These are phyloP conservation scores for Calephelis perditalis DNA, from an alignment of 2,888 invertebrate genomes.

Conservation along the genomic window DNA sequence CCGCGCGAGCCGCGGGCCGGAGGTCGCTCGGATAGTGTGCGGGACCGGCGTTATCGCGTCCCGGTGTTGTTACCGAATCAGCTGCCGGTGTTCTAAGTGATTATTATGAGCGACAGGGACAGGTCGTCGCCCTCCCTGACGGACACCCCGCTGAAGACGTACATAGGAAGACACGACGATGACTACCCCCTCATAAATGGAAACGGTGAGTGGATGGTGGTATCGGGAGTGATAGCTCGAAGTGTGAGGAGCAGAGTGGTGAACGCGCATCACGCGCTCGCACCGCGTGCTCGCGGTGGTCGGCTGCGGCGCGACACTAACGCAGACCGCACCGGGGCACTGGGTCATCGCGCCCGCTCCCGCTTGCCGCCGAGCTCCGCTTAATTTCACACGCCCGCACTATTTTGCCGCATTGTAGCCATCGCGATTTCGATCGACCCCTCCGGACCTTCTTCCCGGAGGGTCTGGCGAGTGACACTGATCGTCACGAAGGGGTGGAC, in stretches of 20 bases:
- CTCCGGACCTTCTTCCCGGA: conserved; percentile 26
- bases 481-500: conserved; percentile 8
- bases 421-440: conserved; percentile 62
- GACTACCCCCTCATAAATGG: conserved; percentile 88
- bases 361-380: conserved; percentile 27
- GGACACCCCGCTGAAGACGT: conserved; percentile 92
- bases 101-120: conserved; percentile 94
- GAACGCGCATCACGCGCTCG: conserved; percentile 39
- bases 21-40: conserved; percentile 69
- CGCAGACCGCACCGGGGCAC: conserved; percentile 25
- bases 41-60: conserved; percentile 64
- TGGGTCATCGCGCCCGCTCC: conserved; percentile 38
- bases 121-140: conserved; percentile 92
- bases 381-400: conserved; percentile 26
- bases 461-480: conserved; percentile 2
- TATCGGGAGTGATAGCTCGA: conserved; percentile 35
- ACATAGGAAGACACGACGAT: conserved; percentile 90
- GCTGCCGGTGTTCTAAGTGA: conserved; percentile 64
- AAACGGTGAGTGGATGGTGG: conserved; percentile 77
- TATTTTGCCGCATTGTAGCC: conserved; percentile 65
- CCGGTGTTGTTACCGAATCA: conserved; percentile 55
- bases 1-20: conserved; percentile 77
- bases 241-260: conserved; percentile 27
- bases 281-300: conserved; percentile 33
- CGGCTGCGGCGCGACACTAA: conserved; percentile 28